phyloP scores from a whole-genome alignment of 92 coral and sea anemone genomes.

The Phymanthus crucifer region DNA sequence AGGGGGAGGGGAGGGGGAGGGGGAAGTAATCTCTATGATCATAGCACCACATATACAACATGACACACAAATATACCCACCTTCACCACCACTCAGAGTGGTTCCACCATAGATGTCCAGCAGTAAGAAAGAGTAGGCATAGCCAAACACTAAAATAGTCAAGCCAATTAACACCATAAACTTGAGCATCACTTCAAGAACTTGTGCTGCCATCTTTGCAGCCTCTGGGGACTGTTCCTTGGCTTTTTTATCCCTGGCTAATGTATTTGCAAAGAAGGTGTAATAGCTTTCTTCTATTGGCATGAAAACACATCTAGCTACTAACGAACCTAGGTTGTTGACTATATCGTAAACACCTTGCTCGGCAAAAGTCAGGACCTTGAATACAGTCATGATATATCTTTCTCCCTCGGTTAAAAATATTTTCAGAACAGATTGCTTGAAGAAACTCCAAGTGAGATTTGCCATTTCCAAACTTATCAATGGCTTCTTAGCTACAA shows the following conservation, averaged over 20 bases:
- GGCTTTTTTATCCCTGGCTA: conserved; percentile 77
- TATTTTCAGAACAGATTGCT: conserved; percentile 93
- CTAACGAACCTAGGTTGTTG: conserved; percentile 93
- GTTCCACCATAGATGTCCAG: conserved; percentile 97
- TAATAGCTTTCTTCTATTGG: conserved; percentile 98
- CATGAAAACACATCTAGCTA: conserved; percentile 92
- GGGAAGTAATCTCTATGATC: no score
- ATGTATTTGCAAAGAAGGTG: conserved; percentile 86
- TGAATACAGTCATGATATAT: conserved; percentile 92
- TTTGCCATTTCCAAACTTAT: conserved; percentile 71
- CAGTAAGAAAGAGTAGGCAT: conserved; percentile 83
- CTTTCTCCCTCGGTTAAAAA: conserved; percentile 98
- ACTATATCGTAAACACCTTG: conserved; percentile 97
- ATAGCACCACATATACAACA: no score
- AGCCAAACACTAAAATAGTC: conserved; percentile 89
- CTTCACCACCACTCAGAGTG: conserved; percentile 93
- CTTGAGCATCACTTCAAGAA: conserved; percentile 86
- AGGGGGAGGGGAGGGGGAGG: no score
- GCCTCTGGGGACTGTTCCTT: conserved; percentile 65
- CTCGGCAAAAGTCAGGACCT: conserved; percentile 89
- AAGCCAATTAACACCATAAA: conserved; percentile 86
- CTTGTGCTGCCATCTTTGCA: conserved; percentile 80
- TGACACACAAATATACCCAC: no score
- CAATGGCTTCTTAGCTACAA: conserved; percentile 39
- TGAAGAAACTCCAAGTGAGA: conserved; percentile 97